Base-by-base conservation (phyloP, 1,140 invertebrate species). In the Sycobia sp. region DNA sequence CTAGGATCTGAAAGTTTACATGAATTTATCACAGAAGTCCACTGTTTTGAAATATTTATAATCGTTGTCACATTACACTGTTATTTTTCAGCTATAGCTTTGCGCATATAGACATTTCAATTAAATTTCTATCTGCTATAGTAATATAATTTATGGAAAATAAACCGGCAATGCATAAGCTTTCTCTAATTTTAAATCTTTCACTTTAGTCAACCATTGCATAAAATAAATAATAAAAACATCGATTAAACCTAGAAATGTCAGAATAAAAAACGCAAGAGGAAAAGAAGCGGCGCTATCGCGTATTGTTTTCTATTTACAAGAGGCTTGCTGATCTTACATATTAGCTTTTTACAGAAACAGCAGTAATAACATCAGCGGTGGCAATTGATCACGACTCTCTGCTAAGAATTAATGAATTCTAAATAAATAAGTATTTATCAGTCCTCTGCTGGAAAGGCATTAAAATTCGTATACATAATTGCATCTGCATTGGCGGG, bases 1-100 rank as follows among this genome's bases (percentile, higher is more conserved):
- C 59, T 39, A 62, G 64, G 66, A 64, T 70, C 53, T 55, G 11
- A 67, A 63, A 67, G 58, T 55, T 67, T 67, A 73, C 70, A 75
- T 69, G 72, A 77, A 76, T 78, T 78, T 81, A 81, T 81, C 79
- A 81, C 79, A 80, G 77, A 70, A 80, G 71, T 72, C 69, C 69
- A 67, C 71, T 75, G 67, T 65, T 62, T 71, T 69, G 67, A 68
- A 65, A 67, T 69, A 65, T 66, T 66, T 66, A 66, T 67, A 65
- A 69, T 65, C 59, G 68, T 60, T 67, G 65, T 62, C 67, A 69
- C 68, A 73, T 61, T 71, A 72, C 67, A 65, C 67, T 68, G 16
- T 65, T 2, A 43, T 43, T 67, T 65, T 61, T 62, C 25, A 27
- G 22, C 16, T 50, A 13, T 22, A 49, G 23, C 23, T 63, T 63